These are phyloP conservation scores for Holacanthus passer DNA, from an alignment of 2,113 vertebrate species.

Conservation along the genomic window DNA sequence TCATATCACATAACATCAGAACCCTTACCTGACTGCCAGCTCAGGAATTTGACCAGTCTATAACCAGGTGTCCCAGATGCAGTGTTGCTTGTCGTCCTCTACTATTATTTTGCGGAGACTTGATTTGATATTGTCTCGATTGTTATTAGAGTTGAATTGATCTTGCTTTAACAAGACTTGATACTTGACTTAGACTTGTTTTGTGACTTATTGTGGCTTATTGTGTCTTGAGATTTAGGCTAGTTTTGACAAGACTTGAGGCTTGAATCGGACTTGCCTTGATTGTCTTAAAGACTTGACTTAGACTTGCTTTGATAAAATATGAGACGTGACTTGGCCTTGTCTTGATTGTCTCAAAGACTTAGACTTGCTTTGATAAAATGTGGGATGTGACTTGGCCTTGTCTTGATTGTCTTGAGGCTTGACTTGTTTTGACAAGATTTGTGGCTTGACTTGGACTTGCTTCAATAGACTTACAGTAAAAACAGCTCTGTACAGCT, in stretches of 20 bases:
- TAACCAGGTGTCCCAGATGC: too few relatives aligned
- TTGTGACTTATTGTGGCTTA: too few relatives aligned
- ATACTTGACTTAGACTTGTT: background rate
- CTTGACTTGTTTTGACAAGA: background rate
- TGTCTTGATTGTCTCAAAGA: background rate
- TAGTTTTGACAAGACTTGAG: too few relatives aligned
- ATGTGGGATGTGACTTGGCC: background rate
- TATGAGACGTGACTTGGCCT: background rate
- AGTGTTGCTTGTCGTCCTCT: too few relatives aligned
- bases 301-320: too few relatives aligned
- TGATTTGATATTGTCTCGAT: background rate
- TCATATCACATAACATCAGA: too few relatives aligned
- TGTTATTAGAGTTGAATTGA: background rate
- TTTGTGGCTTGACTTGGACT: background rate
- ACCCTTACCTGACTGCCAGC: too few relatives aligned
- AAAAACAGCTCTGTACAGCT: constrained; percentile 12
- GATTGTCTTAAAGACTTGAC: background rate
- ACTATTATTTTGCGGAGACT: too few relatives aligned
- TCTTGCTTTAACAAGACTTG: background rate
- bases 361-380: background rate
- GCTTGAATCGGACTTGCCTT: background rate
- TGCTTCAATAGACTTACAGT: background rate
- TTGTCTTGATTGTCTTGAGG: background rate
- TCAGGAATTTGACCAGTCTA: too few relatives aligned
- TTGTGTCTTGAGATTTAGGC: background rate